Evolutionary conservation across 1,140 invertebrate genomes (phyloP).

Genomic region (Pogonognathellus flavescens): DNA sequence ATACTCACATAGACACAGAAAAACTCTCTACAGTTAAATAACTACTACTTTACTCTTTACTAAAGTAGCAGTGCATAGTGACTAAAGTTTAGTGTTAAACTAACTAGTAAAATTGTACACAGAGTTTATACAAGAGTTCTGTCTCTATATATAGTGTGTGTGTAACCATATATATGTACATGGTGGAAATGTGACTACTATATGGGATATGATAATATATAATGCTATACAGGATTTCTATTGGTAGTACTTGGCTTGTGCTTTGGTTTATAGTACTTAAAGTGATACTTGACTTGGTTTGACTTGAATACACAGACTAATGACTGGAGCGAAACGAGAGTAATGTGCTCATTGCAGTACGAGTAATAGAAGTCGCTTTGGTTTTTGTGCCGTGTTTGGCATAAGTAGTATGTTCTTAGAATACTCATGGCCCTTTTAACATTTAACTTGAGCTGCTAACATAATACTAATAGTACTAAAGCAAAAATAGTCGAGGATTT

Average conservation of each 20-base stretch:
- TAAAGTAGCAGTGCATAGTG: too few relatives aligned
- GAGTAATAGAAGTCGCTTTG: not conserved
- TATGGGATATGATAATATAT: not conserved
- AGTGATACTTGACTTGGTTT: slow-evolving; percentile 35
- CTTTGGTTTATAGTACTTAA: not conserved
- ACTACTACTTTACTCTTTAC: too few relatives aligned
- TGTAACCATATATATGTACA: not conserved
- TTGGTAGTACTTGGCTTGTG: not conserved
- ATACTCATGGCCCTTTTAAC: not conserved
- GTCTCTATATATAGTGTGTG: not conserved
- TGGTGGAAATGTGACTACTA: not conserved
- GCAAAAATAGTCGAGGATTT: too few relatives aligned
- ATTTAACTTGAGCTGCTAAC: not conserved
- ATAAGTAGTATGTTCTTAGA: slow-evolving; percentile 19
- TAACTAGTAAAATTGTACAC: not conserved
- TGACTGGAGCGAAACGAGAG: slow-evolving; percentile 42
- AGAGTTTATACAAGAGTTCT: not conserved
- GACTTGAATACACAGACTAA: slow-evolving; percentile 33
- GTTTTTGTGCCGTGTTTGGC: slow-evolving; percentile 48
- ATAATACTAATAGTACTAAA: not conserved
- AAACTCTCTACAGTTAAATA: not conserved
- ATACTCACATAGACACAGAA: not conserved
- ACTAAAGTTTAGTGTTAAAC: too few relatives aligned
- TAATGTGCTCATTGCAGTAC: slow-evolving; percentile 37
- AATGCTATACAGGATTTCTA: slow-evolving; percentile 5